Percentiles rank a stretch among this genome's conserved stretches.
Conservation (phyloP, 2,888 invertebrate genomes). For the Aricia artaxerxes region DNA sequence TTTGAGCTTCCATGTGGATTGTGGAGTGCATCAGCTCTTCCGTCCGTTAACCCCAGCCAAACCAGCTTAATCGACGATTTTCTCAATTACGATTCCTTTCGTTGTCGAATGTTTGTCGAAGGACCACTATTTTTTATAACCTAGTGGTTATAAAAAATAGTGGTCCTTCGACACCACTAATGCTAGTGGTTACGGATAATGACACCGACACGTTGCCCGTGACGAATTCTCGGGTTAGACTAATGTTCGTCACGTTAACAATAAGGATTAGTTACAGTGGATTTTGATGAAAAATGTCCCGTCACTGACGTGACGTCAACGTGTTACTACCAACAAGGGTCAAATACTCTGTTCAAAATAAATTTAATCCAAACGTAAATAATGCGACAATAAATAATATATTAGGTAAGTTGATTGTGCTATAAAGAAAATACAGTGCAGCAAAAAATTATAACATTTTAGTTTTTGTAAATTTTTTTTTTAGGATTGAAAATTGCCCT, state of each 20-base stretch:
- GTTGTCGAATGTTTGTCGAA: not conserved
- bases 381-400: too few species aligned
- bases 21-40: not conserved
- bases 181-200: not conserved
- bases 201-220: not conserved
- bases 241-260: not conserved
- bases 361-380: too few species aligned
- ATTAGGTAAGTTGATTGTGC: too few species aligned
- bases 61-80: not conserved
- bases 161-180: not conserved
- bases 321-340: not conserved
- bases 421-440: too few species aligned
- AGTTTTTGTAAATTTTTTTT: too few species aligned
- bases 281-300: slow-evolving; percentile 1
- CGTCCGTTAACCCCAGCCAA: not conserved
- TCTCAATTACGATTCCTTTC: not conserved
- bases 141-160: not conserved
- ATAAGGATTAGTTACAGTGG: not conserved
- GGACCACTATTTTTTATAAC: not conserved
- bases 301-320: not conserved
- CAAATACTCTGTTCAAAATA: not conserved
- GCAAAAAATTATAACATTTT: too few species aligned
- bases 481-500: too few species aligned
- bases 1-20: not conserved
- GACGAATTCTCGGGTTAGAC: slow-evolving; percentile 8